phyloP scores from a whole-genome alignment of 1,140 invertebrate genomes.

The Bombus huntii region DNA sequence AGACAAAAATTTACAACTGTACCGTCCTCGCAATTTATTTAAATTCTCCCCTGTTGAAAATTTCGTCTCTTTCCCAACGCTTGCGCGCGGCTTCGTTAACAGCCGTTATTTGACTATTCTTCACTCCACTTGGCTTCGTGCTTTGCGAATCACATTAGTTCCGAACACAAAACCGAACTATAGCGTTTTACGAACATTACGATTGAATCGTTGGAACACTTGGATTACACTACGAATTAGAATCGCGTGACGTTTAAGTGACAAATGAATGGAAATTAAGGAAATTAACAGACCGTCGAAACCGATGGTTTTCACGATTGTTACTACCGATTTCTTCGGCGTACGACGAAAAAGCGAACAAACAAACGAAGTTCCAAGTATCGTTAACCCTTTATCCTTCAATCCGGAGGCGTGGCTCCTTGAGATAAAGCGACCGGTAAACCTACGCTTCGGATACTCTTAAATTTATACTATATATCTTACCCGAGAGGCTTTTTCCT shows the following conservation, averaged over 20 bases:
- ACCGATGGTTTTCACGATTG: conserved; percentile 2
- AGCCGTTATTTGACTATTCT: neutral
- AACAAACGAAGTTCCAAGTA: conserved; percentile 12
- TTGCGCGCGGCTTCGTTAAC: neutral
- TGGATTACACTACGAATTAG: neutral
- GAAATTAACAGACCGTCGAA: neutral
- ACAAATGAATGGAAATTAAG: neutral
- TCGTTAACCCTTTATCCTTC: conserved; percentile 50
- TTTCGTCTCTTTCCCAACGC: neutral
- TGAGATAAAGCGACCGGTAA: conserved; percentile 39
- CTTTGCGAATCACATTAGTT: neutral
- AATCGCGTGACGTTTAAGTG: neutral
- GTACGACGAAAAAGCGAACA: neutral
- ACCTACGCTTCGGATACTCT: conserved; percentile 20
- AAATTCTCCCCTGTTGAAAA: neutral
- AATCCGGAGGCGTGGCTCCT: neutral
- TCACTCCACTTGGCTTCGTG: neutral
- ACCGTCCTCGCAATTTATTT: neutral
- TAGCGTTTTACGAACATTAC: neutral
- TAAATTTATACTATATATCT: conserved; percentile 41
- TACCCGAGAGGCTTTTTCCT: neutral
- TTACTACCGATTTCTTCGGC: conserved; percentile 23
- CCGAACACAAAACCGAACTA: neutral
- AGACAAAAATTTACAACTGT: neutral
- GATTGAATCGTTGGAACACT: neutral